These are phyloP conservation scores for Brassicogethes aeneus DNA, from an alignment of 2,888 invertebrate species.

Conservation along the genomic window DNA sequence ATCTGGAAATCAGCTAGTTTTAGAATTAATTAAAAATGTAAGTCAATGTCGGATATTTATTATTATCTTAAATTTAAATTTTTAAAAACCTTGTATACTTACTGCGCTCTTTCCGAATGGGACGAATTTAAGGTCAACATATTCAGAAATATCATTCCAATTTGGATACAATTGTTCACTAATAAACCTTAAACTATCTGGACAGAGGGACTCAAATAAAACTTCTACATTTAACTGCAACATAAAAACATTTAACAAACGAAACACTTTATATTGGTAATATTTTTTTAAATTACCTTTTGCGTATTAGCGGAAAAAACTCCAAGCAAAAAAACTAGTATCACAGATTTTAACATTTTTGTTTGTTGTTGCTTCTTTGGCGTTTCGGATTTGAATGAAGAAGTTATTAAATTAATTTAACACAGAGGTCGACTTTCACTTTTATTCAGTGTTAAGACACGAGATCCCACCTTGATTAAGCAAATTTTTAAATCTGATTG, in stretches of 20 bases:
- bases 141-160: conserved; percentile 42
- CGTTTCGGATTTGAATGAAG: background rate
- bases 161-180: conserved; percentile 45
- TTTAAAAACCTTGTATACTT: conserved; percentile 24
- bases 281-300: too few relatives aligned
- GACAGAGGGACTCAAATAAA: conserved; percentile 53
- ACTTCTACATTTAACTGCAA: conserved; percentile 46
- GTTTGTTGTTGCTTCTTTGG: background rate
- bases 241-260: conserved; percentile 3
- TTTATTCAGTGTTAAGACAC: background rate
- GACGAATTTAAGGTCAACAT: conserved; percentile 46
- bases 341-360: background rate
- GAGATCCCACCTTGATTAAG: conserved; percentile 1
- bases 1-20: too few relatives aligned
- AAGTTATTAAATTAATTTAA: background rate
- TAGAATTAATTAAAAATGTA: too few relatives aligned
- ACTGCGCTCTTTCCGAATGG: conserved; percentile 60
- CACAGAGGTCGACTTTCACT: background rate
- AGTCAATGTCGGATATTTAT: too few relatives aligned
- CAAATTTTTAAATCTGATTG: too few relatives aligned
- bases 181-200: conserved; percentile 52
- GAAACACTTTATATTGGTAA: too few relatives aligned
- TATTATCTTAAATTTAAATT: background rate
- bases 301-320: too few relatives aligned
- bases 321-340: too few relatives aligned